phyloP scores from a whole-genome alignment of 2,113 vertebrate species.

The Pollimyrus isidori region DNA sequence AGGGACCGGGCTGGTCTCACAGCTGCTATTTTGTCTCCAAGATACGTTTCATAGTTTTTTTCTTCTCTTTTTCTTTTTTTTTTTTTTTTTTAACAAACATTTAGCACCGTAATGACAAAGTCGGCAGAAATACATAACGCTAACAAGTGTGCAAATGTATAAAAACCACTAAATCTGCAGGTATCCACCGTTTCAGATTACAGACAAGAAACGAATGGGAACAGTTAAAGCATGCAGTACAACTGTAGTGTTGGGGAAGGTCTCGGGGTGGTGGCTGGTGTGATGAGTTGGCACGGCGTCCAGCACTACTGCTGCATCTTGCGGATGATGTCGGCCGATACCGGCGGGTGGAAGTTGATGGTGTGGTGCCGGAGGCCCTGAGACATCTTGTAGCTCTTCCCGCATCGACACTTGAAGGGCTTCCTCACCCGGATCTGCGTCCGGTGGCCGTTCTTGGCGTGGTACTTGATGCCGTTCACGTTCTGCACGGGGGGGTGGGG shows the following conservation, averaged over 20 bases:
- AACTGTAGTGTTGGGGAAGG: constrained; percentile 54
- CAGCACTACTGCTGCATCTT: constrained; percentile 93
- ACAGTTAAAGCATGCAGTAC: constrained; percentile 77
- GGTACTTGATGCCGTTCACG: constrained; percentile 98
- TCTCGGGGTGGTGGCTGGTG: constrained; percentile 55
- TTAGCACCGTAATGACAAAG: constrained; percentile 74
- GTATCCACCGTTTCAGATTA: constrained; percentile 77
- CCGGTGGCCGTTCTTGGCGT: constrained; percentile 96
- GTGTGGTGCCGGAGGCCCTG: constrained; percentile 97
- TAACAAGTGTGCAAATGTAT: constrained; percentile 93
- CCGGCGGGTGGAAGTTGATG: constrained; percentile 93
- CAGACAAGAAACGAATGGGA: constrained; percentile 57
- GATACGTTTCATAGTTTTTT: background rate
- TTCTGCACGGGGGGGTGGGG: constrained; percentile 63
- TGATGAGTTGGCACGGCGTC: constrained; percentile 65
- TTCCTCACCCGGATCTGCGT: constrained; percentile 94
- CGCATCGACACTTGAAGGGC: constrained; percentile 94
- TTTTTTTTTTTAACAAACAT: constrained; percentile 11
- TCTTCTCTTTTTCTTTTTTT: background rate
- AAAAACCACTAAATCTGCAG: constrained; percentile 81
- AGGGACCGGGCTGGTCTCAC: background rate
- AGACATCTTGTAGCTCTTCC: constrained; percentile 98
- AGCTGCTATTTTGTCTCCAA: background rate
- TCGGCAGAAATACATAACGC: constrained; percentile 68
- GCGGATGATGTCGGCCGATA: constrained; percentile 89